These are phyloP conservation scores for Crypturellus undulatus DNA, from an alignment of 2,113 vertebrate species.

Conservation along the genomic window DNA sequence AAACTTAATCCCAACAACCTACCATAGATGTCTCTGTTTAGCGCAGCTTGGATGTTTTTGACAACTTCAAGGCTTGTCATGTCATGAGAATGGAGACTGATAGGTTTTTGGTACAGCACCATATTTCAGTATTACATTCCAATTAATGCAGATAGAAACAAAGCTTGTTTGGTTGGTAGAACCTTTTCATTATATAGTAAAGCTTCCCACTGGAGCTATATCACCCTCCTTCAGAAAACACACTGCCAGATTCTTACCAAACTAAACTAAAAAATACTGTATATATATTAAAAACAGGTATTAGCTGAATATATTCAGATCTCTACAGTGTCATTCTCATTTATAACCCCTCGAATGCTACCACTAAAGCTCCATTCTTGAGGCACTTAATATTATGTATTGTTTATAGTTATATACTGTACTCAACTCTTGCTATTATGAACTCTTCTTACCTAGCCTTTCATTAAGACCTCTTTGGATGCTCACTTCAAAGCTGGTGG, in stretches of 20 bases:
- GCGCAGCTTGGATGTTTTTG: neutral
- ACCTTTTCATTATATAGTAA: neutral
- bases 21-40: rapidly evolving
- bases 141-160: neutral
- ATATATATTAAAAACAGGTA: neutral
- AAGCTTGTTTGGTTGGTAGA: neutral
- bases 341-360: neutral
- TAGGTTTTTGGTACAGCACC: neutral
- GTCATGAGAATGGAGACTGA: neutral
- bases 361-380: neutral
- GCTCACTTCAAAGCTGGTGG: neutral
- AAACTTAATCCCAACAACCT: neutral
- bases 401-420: neutral
- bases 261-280: neutral
- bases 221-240: neutral
- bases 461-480: neutral
- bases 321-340: neutral
- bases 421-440: neutral
- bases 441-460: neutral
- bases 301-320: neutral
- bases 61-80: neutral
- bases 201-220: neutral
- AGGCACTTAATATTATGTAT: neutral
- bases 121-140: neutral
- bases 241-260: neutral